Conservation (phyloP, 2,797 vertebrate genomes). For the Distichodus sexfasciatus region DNA sequence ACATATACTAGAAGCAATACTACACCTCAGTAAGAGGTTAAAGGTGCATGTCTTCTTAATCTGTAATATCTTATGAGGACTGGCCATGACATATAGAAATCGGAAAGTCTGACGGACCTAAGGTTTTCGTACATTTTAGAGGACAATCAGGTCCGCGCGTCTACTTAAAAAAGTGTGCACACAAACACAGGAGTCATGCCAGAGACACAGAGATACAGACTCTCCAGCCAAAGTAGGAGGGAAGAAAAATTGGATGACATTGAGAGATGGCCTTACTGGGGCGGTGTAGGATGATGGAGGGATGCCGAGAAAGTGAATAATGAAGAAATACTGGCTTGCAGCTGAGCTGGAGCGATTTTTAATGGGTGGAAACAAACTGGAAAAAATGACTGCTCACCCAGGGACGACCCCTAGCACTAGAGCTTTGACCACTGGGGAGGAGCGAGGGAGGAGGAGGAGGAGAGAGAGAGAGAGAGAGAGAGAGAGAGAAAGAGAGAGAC, state of each 20-base stretch:
- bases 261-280: slow-evolving; percentile 17
- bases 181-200: slow-evolving; percentile 27
- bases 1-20: too few relatives aligned
- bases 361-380: slow-evolving; percentile 41
- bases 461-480: background rate
- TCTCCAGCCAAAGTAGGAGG: slow-evolving; percentile 18
- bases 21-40: too few relatives aligned
- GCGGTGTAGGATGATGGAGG: slow-evolving; percentile 39
- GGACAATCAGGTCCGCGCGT: background rate
- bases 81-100: too few relatives aligned
- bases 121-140: too few relatives aligned
- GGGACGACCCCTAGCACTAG: slow-evolving; percentile 30
- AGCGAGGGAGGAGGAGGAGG: background rate
- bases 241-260: slow-evolving; percentile 30
- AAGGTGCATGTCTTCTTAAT: too few relatives aligned
- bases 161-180: background rate
- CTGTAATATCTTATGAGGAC: too few relatives aligned
- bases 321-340: slow-evolving; percentile 11
- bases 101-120: too few relatives aligned
- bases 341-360: slow-evolving; percentile 39
- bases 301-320: slow-evolving; percentile 1
- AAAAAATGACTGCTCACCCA: slow-evolving; percentile 30
- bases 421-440: slow-evolving; percentile 6
- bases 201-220: slow-evolving; percentile 22
- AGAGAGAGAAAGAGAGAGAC: background rate